These are phyloP conservation scores for Epizoanthus illoricatus DNA, from an alignment of 92 coral and sea anemone species.

Conservation along the genomic window DNA sequence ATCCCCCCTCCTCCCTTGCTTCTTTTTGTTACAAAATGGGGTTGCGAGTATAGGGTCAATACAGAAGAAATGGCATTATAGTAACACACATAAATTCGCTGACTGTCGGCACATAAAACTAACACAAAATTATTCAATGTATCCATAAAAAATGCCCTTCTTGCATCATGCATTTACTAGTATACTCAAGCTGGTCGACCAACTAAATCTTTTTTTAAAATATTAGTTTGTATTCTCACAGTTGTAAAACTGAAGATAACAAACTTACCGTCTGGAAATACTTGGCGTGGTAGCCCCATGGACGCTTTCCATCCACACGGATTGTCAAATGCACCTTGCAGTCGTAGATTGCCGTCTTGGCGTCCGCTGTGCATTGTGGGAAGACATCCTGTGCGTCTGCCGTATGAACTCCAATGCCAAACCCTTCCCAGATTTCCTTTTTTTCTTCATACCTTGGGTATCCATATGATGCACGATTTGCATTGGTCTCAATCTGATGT, in stretches of 20 bases:
- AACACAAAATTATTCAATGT: no score
- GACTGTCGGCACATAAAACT: no score
- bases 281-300: neutral
- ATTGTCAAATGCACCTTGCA: slow-evolving; percentile 5
- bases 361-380: slow-evolving; percentile 25
- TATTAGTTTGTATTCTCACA: neutral
- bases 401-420: neutral
- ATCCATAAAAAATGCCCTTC: no score
- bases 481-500: neutral
- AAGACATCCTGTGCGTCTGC: neutral
- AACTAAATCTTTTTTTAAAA: neutral
- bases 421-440: slow-evolving; percentile 11
- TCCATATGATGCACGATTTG: neutral
- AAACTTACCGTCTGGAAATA: neutral
- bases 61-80: no score
- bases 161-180: no score
- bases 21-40: no score
- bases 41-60: no score
- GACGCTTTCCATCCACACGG: slow-evolving; percentile 14
- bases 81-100: no score
- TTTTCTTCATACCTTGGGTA: neutral
- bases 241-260: no score
- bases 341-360: neutral
- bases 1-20: no score
- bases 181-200: neutral